These are phyloP conservation scores for Eutolmus rufibarbis DNA, from an alignment of 2,888 invertebrate species.

Conservation along the genomic window DNA sequence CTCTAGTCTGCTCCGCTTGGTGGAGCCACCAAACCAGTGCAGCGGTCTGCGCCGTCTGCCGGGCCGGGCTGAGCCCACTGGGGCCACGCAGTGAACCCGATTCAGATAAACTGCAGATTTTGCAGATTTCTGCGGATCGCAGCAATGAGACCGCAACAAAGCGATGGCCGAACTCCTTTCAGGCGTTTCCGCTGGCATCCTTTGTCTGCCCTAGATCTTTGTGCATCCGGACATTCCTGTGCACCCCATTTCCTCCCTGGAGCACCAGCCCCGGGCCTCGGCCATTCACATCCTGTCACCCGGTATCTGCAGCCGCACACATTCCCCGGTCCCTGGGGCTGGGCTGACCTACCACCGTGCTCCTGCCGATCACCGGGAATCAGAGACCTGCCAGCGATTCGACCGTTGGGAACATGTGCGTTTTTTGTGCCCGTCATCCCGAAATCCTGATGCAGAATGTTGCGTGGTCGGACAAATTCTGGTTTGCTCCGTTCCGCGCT, in stretches of 20 bases:
- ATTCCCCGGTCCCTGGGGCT: background rate
- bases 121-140: background rate
- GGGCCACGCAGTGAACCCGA: background rate
- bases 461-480: background rate
- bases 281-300: background rate
- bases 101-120: background rate
- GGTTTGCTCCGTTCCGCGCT: background rate
- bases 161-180: background rate
- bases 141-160: background rate
- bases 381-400: conserved; percentile 9
- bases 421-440: background rate
- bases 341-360: conserved; percentile 9
- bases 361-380: background rate
- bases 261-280: background rate
- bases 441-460: background rate
- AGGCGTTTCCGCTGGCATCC: conserved; percentile 1
- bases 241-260: conserved; percentile 1
- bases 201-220: conserved; percentile 1
- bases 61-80: background rate
- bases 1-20: background rate
- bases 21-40: background rate
- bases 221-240: background rate
- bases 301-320: background rate
- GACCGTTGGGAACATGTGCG: background rate
- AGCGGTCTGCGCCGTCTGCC: background rate